Base-by-base conservation (phyloP, 2,797 vertebrate genomes). In the Siniperca obscura region DNA sequence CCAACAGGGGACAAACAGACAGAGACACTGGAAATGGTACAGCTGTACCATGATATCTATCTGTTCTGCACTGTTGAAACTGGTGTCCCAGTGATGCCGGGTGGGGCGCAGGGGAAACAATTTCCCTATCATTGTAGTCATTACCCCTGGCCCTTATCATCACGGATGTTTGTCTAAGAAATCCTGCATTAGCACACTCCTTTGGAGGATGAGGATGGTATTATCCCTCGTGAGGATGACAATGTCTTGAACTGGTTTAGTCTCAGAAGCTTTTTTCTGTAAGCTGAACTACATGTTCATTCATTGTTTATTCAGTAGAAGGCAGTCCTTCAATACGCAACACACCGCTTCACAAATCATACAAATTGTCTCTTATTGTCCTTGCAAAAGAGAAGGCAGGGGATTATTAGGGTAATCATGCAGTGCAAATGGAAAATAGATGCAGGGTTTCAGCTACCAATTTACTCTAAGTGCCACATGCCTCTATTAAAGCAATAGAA, bases 101-200 rank as follows among this genome's bases (percentile, higher is more conserved):
- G 92, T 30, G 87, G 76, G 74, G 82, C 46, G 0, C 60, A 74
- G 70, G 79, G 88, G 81, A 91, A 93, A 86, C 84, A 55, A 93
- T 93, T 93, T 92, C 87, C 85, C 83, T 61, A 62, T 90, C 90
- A 93, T 90, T 92, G 90, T 68, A 72, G 86, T 89, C 84, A 93
- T 95, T 94, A 93, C 62, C 60, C 25, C n/a, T 14, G 4, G 40
- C 30, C 72, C 85, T 91, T 93, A 93, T 93, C 91, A 55, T 68
- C 60, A 34, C 61, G 72, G 90, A 92, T 94, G 93, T 95, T 93
- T 93, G 88, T 85, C 70, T 62, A 80, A 81, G 86, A 60, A 66
- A 64, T 71, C 66, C 81, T 69, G 76, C 80, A 22, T 84, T 72
- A 72, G 83, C 65, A 53, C 65, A 27, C 76, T 48, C 71, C 59